Conservation (phyloP, 2,888 invertebrate species). For the Alentia gelatinosa region DNA sequence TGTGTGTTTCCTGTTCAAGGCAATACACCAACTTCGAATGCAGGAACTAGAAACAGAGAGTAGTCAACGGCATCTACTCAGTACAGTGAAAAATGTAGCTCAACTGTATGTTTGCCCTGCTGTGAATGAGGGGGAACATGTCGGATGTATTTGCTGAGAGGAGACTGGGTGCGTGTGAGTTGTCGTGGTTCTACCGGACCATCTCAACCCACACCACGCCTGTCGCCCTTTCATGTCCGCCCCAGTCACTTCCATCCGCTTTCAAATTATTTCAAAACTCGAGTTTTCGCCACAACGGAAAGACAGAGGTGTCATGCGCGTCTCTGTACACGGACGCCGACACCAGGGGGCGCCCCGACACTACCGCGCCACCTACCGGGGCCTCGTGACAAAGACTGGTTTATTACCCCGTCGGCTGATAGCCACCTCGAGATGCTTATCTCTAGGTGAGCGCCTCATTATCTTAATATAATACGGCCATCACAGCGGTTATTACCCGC, state of each 20-base stretch:
- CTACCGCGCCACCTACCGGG: neutral
- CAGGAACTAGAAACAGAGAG: no score
- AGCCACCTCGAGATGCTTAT: neutral
- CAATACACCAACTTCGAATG: no score
- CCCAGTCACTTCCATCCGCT: neutral
- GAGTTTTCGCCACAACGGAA: neutral
- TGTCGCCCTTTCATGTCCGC: neutral
- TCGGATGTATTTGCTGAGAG: no score
- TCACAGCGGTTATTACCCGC: neutral
- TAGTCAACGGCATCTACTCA: no score
- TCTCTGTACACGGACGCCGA: neutral
- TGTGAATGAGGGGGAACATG: no score
- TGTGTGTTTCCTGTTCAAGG: no score
- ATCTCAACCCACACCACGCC: neutral
- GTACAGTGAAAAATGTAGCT: no score
- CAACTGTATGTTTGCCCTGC: no score
- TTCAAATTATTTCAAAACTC: neutral
- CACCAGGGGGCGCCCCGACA: neutral
- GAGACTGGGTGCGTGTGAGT: no score
- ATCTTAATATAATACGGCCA: conserved; percentile 9
- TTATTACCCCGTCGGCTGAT: neutral
- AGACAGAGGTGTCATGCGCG: neutral
- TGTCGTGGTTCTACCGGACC: neutral
- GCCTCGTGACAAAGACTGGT: neutral
- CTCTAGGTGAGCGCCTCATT: neutral